Base-by-base conservation (phyloP, 2,888 invertebrate genomes). In the Leucozona laternaria region DNA sequence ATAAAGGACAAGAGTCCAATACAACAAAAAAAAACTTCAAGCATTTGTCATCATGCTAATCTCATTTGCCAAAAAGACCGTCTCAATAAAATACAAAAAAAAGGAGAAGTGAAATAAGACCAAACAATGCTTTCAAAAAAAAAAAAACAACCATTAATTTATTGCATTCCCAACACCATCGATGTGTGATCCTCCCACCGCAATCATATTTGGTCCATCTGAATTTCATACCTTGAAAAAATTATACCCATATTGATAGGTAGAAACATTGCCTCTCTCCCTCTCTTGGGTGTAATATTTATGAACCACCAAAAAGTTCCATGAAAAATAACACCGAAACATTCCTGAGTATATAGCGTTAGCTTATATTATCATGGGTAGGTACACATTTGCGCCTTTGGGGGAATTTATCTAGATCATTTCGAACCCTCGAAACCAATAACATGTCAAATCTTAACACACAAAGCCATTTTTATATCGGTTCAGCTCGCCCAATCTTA, bases 371-470 rank as follows among this genome's bases (percentile, higher is more conserved):
- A 57, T 57, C 53, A 53, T 53, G 53, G 22, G 11, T 11, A 10
- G 7, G 10, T 5, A 10, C 53, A 72, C 50, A 77, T 73, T 80
- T 80, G 62, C 77, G 78, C 72, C 81, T 78, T 77, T n/a, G n/a
- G 62, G 70, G 64, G 57, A 78, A 85, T 81, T 85, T 85, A 85
- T 85, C 85, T 85, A 85, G 85, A 85, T 85, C 85, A 81, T 78
- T 85, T 77, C 15, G 85, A 68, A 62, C 72, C 78, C 77, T 80
- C 77, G 81, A 81, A 85, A 55, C 84, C 84, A 80, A 84, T 84
- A 84, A 80, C 79, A 76, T 62, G 76, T 84, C 80, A 84, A 80
- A 77, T 72, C 60, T 76, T 57, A 76, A 79, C 73, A 83, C 48
- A 79, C 68, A 79, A 48, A 62, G 37, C 48, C 22, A 66, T 37